A percentile compares a stretch with the other conserved stretches of the same genome.
These are phyloP conservation scores for Ectemnius continuus DNA, from an alignment of 2,888 invertebrate genomes.

Conservation along the genomic window DNA sequence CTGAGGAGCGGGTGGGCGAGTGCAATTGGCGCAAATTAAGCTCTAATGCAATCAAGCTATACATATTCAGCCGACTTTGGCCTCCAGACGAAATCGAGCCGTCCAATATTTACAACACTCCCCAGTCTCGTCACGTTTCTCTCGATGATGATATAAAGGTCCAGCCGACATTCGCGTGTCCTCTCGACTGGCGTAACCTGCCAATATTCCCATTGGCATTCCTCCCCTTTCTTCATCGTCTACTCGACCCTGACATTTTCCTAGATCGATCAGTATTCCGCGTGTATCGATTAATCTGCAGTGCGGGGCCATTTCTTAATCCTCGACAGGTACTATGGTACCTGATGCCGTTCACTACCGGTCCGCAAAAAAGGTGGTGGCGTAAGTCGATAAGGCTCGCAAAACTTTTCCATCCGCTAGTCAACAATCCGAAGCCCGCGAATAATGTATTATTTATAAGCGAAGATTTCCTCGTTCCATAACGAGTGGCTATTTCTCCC, in stretches of 20 bases:
- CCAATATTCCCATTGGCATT: slow-evolving; percentile 18
- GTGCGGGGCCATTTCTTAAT: background rate
- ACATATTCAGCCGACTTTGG: slow-evolving; percentile 22
- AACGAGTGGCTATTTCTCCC: no score
- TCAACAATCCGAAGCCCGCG: background rate
- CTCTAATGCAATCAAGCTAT: slow-evolving; percentile 67
- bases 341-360: slow-evolving; percentile 12
- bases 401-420: background rate
- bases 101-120: slow-evolving; percentile 1
- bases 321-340: background rate
- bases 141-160: background rate
- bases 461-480: background rate
- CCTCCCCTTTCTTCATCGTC: slow-evolving; percentile 15
- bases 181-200: background rate
- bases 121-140: background rate
- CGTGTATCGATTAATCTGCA: slow-evolving; percentile 32
- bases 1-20: slow-evolving; percentile 62
- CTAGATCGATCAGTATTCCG: slow-evolving; percentile 39
- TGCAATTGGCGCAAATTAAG: slow-evolving; percentile 71
- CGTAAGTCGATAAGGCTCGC: slow-evolving; percentile 1
- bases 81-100: slow-evolving; percentile 30
- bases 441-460: background rate
- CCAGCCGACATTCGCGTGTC: slow-evolving; percentile 15
- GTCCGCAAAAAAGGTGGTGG: background rate
- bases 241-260: slow-evolving; percentile 50